phyloP scores from a whole-genome alignment of 2,797 vertebrate species.

The Novumbra hubbsi region DNA sequence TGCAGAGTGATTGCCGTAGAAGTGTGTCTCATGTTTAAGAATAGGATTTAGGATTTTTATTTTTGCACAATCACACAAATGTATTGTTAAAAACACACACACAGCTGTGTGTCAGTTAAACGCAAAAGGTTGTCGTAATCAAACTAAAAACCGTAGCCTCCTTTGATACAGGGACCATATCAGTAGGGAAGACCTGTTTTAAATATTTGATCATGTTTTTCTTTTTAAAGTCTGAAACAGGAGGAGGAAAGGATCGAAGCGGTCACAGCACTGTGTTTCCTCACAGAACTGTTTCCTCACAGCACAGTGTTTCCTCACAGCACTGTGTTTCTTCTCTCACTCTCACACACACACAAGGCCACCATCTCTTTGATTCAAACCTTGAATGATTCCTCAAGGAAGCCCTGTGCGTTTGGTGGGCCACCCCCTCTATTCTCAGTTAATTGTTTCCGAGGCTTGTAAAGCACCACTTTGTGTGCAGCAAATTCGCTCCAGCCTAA shows the following conservation, averaged over 20 bases:
- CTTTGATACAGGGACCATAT: slow-evolving; percentile 4
- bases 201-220: slow-evolving; percentile 12
- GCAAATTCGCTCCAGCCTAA: slow-evolving; percentile 28
- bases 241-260: slow-evolving; percentile 35
- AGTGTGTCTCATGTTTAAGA: slow-evolving; percentile 17
- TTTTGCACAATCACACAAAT: slow-evolving; percentile 45
- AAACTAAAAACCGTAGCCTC: slow-evolving; percentile 33
- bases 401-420: slow-evolving; percentile 5
- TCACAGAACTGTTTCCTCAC: too few species aligned
- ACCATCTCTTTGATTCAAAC: slow-evolving; percentile 38
- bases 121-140: slow-evolving; percentile 30
- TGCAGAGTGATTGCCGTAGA: slow-evolving; percentile 30
- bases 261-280: slow-evolving; percentile 38
- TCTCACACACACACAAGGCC: background rate
- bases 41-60: too few species aligned
- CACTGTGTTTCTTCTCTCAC: slow-evolving; percentile 41
- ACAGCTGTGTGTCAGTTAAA: slow-evolving; percentile 23
- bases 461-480: slow-evolving; percentile 23
- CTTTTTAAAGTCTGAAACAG: slow-evolving; percentile 39
- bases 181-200: slow-evolving; percentile 46
- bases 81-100: slow-evolving; percentile 30
- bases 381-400: slow-evolving; percentile 12
- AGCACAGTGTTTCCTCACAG: slow-evolving; percentile 27
- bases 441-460: slow-evolving; percentile 39
- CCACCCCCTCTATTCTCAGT: slow-evolving; percentile 15